Evolutionary conservation across 53 echinoderm and acorn worm species (phyloP), one percentile per base, ranked within the genome.

Genomic region (Temnopleurus reevesii): DNA sequence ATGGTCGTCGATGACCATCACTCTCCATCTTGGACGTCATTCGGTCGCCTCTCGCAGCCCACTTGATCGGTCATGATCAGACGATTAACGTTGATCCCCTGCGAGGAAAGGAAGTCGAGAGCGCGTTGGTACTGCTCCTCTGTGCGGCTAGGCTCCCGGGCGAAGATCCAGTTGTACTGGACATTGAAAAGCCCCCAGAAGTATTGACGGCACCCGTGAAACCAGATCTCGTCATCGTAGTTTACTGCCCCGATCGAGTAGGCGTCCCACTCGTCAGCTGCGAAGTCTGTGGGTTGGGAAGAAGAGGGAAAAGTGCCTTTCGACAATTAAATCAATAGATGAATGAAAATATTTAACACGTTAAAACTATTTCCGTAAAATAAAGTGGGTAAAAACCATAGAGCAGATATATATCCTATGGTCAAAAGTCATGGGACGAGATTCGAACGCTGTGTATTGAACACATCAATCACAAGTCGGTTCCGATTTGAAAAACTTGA

Each of bases 151-250:
- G 51, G 84, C 12, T 30, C 8, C 15, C 53, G 90, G 86, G 90
- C 85, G 19, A 90, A 60, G 29, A 92, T 77, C 90, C 90, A 92
- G 90, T 92, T 86, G 53, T 57, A 54, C 54, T 92, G 90, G 47
- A 77, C 46, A 86, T 92, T 90, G 90, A 92, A 43, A 33, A 84
- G 28, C 2, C 81, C 81, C 45, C 30, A 80, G 23, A 83, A 64
- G 77, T 84, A 59, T 5, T 90, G 60, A 24, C 46, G 76, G 46
- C 92, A 92, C 77, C 63, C 76, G 71, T 92, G 92, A 12, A 90
- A 46, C 59, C 84, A 56, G 24, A 80, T 12, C 61, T 76, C 90
- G 18, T 41, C 33, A 23, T 84, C 85, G 86, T 92, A 92, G 86
- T 92, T 86, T 10, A 90, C 77, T 59, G 84, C 85, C 12, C 85